Evolutionary conservation across 2,797 vertebrate genomes (phyloP), one percentile per base, ranked within the genome.

Genomic region (Coregonus suidteri): DNA sequence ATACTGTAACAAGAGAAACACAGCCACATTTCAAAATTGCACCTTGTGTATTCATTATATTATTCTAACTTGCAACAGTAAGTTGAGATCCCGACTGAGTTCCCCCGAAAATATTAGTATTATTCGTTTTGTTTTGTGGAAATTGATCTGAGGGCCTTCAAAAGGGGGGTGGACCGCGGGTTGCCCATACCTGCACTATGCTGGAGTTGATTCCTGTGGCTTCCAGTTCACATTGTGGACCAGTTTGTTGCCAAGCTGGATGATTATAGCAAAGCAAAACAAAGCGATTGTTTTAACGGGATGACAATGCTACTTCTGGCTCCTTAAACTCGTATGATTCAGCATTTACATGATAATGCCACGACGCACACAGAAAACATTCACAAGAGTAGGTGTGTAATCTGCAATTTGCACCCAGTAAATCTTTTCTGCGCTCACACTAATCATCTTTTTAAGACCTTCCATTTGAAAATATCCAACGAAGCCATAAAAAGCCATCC

Each of bases 351-450:
- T 71, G 20, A 30, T 30, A 20, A 53, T 31, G 41, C 41, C 20
- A 30, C 20, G 25, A 9, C 4, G 41, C 52, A 81, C 76, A 47
- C 52, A 18, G 53, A 76, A n/a, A 11, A 4, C 30, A 52, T 70
- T 84, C 71, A 56, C 77, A 84, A 64, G 35, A 78, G 79, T 73
- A 30, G 3, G 73, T 34, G 74, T 86, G 83, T 88, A 88, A 14
- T 20, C 56, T 62, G 56, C 6, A 35, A 88, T 91, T 89, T 88
- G 75, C 79, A 83, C 75, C 35, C 13, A 77, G 74, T 87, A 87
- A 90, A 88, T 92, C 84, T 74, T 82, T 52, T 71, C 76, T 77
- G 65, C 73, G 79, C 82, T 82, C 75, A 82, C 1, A 68, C 77
- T 83, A 81, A 89, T 88, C 82, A 75, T 77, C 84, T 82, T 73